phyloP scores from a whole-genome alignment of 1,140 invertebrate species.

The Carposina sasakii region DNA sequence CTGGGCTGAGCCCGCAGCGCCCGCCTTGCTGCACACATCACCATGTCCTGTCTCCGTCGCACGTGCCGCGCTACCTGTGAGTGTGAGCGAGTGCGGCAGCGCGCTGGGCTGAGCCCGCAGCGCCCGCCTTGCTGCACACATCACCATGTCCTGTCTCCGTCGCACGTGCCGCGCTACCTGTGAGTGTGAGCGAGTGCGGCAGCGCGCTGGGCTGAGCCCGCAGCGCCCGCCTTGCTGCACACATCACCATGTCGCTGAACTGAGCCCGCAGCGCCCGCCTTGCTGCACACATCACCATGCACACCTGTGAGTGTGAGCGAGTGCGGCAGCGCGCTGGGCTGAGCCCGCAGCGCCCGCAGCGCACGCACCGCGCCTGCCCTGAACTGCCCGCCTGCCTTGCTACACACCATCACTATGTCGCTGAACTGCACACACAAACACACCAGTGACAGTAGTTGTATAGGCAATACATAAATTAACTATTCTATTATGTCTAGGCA shows the following conservation, averaged over 20 bases:
- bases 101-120: slow-evolving; percentile 28
- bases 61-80: too few species aligned
- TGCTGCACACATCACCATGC: too few species aligned
- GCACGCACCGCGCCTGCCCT: slow-evolving; percentile 41
- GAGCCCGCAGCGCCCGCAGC: slow-evolving; percentile 29
- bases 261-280: too few species aligned
- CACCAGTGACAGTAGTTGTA: slow-evolving; percentile 1
- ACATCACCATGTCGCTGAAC: too few species aligned
- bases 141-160: too few species aligned
- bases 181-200: slow-evolving; percentile 40
- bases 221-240: too few species aligned
- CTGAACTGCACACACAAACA: slow-evolving; percentile 40
- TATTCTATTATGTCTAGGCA: too few species aligned
- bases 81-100: slow-evolving; percentile 37
- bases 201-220: slow-evolving; percentile 25
- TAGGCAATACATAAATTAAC: too few species aligned
- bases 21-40: too few species aligned
- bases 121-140: too few species aligned
- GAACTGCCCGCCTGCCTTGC: slow-evolving; percentile 39
- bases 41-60: too few species aligned
- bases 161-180: too few species aligned
- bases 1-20: slow-evolving; percentile 24
- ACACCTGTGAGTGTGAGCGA: slow-evolving; percentile 40
- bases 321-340: slow-evolving; percentile 32
- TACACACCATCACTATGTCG: slow-evolving; percentile 43